Conservation (phyloP, 2,113 vertebrate genomes). For the Motacilla alba region DNA sequence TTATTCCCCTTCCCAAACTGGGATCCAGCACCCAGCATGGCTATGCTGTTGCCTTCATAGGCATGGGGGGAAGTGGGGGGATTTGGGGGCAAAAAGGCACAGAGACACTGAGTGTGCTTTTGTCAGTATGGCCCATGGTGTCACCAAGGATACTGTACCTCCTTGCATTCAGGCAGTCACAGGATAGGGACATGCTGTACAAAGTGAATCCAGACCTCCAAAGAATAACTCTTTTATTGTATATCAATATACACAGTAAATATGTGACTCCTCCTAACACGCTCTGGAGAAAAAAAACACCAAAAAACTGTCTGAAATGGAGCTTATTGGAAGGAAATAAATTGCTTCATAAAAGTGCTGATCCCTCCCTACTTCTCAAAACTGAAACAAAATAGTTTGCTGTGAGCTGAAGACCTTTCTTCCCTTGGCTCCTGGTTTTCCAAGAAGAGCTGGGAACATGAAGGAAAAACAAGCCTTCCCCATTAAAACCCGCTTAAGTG, state of each 20-base stretch:
- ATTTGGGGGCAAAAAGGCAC: not conserved
- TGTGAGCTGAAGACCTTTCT: constrained; percentile 10
- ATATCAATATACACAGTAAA: not conserved
- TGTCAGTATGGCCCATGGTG: not conserved
- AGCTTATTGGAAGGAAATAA: constrained; percentile 18
- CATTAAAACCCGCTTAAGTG: not conserved
- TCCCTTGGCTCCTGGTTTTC: constrained; percentile 2
- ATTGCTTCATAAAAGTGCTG: constrained; percentile 21
- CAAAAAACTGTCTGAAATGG: not conserved
- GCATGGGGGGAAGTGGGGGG: rapidly evolving
- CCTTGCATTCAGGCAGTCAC: not conserved
- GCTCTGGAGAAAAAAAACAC: not conserved
- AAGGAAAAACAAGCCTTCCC: constrained; percentile 31
- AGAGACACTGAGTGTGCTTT: not conserved
- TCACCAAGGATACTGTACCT: rapidly evolving
- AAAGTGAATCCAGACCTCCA: not conserved
- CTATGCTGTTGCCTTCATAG: not conserved
- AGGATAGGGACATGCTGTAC: not conserved
- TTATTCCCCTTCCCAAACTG: not conserved
- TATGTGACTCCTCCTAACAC: not conserved
- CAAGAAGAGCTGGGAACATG: constrained; percentile 7
- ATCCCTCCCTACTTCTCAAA: not conserved
- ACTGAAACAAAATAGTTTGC: constrained; percentile 17
- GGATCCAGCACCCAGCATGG: not conserved
- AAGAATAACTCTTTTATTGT: not conserved